These are phyloP conservation scores for Brachionus angularis DNA, from an alignment of 1,140 invertebrate species.

Conservation along the genomic window DNA sequence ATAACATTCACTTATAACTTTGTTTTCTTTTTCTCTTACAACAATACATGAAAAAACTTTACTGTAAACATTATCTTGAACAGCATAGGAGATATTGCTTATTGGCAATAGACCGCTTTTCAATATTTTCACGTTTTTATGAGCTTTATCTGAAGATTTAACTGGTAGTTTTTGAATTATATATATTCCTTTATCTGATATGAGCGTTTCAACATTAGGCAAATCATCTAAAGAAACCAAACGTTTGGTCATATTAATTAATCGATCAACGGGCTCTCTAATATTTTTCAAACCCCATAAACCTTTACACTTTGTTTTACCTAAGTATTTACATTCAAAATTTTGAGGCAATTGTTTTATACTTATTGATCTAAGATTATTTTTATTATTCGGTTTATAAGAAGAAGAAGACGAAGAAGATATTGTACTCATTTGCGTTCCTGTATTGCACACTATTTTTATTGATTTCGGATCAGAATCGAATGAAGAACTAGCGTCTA, in stretches of 20 bases:
- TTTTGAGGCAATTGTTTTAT: constrained; percentile 7
- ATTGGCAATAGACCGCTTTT: constrained; percentile 17
- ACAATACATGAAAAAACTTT: constrained; percentile 39
- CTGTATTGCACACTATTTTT: constrained; percentile 29
- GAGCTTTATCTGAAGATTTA: background rate
- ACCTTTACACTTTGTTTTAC: constrained; percentile 29
- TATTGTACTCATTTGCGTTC: constrained; percentile 8
- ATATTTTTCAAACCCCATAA: constrained; percentile 40
- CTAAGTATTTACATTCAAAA: constrained; percentile 37
- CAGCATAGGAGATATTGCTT: constrained; percentile 39
- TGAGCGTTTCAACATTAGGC: constrained; percentile 11
- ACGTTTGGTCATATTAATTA: background rate
- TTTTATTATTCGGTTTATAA: background rate
- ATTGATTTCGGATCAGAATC: constrained; percentile 36
- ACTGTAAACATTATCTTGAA: constrained; percentile 28
- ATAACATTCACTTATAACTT: constrained; percentile 40
- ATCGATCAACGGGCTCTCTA: constrained; percentile 16
- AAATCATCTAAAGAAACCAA: background rate
- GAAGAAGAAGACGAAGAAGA: background rate
- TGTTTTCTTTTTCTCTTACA: constrained; percentile 2
- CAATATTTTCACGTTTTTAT: background rate
- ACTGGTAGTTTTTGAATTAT: background rate
- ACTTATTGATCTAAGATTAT: constrained; percentile 10
- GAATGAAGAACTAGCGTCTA: background rate
- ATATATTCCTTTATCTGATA: constrained; percentile 1